phyloP scores from a whole-genome alignment of 2,888 invertebrate species.

The Malthinus seriepunctatus region DNA sequence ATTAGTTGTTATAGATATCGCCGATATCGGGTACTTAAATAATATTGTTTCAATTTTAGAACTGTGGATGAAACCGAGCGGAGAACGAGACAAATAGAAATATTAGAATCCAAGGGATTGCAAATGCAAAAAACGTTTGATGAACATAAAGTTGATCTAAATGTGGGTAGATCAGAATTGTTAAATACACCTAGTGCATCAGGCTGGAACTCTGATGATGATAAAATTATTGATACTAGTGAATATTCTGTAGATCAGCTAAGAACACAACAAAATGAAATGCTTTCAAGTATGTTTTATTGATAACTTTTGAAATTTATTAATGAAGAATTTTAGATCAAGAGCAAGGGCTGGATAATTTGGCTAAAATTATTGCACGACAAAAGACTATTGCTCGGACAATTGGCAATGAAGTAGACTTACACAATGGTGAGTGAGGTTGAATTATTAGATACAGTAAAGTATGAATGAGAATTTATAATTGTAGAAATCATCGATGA shows the following conservation, averaged over 20 bases:
- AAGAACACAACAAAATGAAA: slow-evolving; percentile 60
- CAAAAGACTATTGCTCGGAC: slow-evolving; percentile 77
- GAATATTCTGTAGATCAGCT: slow-evolving; percentile 58
- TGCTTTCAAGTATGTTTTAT: slow-evolving; percentile 59
- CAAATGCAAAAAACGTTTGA: slow-evolving; percentile 61
- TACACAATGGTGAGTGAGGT: slow-evolving; percentile 69
- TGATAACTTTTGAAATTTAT: neutral
- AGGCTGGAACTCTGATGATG: slow-evolving; percentile 55
- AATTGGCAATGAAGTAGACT: slow-evolving; percentile 75
- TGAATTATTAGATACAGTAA: neutral
- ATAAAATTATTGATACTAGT: slow-evolving; percentile 51
- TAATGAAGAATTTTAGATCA: slow-evolving; percentile 62
- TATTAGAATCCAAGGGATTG: slow-evolving; percentile 61
- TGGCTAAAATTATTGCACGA: slow-evolving; percentile 73
- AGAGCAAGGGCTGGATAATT: slow-evolving; percentile 73
- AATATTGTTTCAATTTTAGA: slow-evolving; percentile 47
- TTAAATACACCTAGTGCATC: slow-evolving; percentile 48
- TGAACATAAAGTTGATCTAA: slow-evolving; percentile 43
- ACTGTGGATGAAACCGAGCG: slow-evolving; percentile 66
- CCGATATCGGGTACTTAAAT: neutral
- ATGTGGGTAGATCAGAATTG: slow-evolving; percentile 47
- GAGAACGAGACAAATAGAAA: slow-evolving; percentile 63
- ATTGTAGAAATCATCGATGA: slow-evolving; percentile 74
- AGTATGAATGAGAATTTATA: no score
- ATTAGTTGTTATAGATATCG: slow-evolving; percentile 10